These are phyloP conservation scores for Lagopus muta DNA, from an alignment of 2,113 vertebrate genomes.

Conservation along the genomic window DNA sequence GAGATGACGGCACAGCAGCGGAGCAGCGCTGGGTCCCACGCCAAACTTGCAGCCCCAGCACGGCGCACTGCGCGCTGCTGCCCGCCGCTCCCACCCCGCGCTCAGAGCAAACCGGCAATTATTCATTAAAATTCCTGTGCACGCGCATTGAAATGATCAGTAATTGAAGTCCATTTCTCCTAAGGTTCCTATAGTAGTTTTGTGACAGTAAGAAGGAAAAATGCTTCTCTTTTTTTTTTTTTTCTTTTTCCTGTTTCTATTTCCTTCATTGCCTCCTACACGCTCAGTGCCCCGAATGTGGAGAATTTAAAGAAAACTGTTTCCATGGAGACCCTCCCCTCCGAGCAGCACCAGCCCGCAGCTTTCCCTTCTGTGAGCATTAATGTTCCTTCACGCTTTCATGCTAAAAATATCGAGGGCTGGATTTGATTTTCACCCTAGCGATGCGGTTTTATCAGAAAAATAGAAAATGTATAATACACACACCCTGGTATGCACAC, in stretches of 20 bases:
- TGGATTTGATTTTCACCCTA: constrained; percentile 74
- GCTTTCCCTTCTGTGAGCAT: constrained; percentile 74
- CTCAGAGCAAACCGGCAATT: constrained; percentile 1
- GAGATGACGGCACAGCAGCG: neutral
- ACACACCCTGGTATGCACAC: neutral
- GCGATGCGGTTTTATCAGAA: constrained; percentile 65
- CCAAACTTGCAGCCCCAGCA: neutral
- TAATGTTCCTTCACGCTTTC: constrained; percentile 76
- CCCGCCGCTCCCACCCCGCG: neutral
- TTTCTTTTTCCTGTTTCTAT: constrained; percentile 1
- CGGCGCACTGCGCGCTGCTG: neutral
- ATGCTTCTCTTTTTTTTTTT: constrained; percentile 9
- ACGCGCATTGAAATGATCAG: constrained; percentile 32
- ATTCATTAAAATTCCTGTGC: constrained; percentile 55
- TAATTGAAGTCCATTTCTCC: constrained; percentile 61
- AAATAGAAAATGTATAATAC: constrained; percentile 63
- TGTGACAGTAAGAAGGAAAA: constrained; percentile 69
- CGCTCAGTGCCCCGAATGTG: constrained; percentile 76
- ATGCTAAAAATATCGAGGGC: constrained; percentile 78
- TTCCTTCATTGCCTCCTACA: constrained; percentile 77
- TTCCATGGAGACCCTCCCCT: constrained; percentile 89
- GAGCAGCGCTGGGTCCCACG: neutral
- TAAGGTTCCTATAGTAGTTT: constrained; percentile 54
- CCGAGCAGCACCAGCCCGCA: constrained; percentile 67
- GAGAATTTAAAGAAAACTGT: constrained; percentile 84